Evolutionary conservation across 2,113 vertebrate species (phyloP).

Genomic region (Agapornis roseicollis): DNA sequence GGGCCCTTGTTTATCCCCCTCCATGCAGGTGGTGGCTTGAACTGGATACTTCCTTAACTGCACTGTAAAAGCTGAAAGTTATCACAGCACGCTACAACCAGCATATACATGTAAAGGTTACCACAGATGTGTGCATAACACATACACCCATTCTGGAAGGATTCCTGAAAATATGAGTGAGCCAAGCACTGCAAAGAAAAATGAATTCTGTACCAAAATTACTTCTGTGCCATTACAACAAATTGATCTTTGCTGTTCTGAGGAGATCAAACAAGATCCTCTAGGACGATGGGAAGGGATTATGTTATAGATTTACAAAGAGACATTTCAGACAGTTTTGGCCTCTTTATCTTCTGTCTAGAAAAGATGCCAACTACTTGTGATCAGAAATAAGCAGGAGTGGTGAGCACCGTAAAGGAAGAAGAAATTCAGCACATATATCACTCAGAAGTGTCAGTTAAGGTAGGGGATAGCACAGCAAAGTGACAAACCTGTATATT

Average conservation of each 20-base stretch:
- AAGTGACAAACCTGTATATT: neutral
- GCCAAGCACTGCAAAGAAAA: neutral
- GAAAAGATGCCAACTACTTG: neutral
- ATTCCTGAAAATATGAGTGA: neutral
- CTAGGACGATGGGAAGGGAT: neutral
- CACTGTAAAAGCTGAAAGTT: neutral
- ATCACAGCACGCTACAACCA: neutral
- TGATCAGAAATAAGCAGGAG: neutral
- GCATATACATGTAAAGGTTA: neutral
- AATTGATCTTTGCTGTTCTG: neutral
- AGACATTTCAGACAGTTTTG: neutral
- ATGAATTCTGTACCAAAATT: neutral
- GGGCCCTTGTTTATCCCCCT: neutral
- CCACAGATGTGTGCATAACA: neutral
- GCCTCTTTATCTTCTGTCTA: neutral
- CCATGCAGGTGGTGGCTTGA: neutral
- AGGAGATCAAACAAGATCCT: neutral
- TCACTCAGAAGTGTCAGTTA: neutral
- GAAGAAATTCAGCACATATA: neutral
- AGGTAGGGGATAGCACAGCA: neutral
- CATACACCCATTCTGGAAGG: neutral
- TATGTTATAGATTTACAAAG: neutral
- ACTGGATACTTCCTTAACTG: neutral
- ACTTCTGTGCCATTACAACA: neutral
- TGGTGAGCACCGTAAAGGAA: neutral